Evolutionary conservation across 2,113 vertebrate species (phyloP).

Genomic region (Anguilla japonica): DNA sequence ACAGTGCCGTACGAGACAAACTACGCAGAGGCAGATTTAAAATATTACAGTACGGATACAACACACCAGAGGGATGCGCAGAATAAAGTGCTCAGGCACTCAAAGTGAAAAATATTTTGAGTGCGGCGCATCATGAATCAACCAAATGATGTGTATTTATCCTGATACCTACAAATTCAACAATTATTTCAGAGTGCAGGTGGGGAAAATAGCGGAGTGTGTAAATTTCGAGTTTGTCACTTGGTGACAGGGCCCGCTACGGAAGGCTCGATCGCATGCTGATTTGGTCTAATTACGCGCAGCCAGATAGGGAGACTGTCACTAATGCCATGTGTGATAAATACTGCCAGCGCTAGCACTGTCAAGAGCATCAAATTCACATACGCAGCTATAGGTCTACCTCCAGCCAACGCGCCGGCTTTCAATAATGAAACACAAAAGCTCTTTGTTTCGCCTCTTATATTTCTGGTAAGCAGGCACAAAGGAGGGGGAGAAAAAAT

Average conservation of each 20-base stretch:
- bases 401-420: conserved; percentile 57
- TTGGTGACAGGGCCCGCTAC: conserved; percentile 75
- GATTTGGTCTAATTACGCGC: conserved; percentile 80
- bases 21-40: neutral
- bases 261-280: conserved; percentile 72
- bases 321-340: conserved; percentile 75
- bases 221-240: conserved; percentile 77
- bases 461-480: conserved; percentile 36
- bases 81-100: conserved; percentile 37
- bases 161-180: conserved; percentile 71
- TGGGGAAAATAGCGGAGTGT: conserved; percentile 59
- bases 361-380: conserved; percentile 70
- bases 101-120: conserved; percentile 49
- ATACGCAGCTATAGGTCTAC: conserved; percentile 53
- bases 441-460: conserved; percentile 62
- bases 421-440: conserved; percentile 63
- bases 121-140: conserved; percentile 58
- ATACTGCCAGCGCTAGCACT: conserved; percentile 72
- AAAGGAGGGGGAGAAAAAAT: conserved; percentile 10
- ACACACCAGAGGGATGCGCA: neutral
- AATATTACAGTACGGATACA: neutral
- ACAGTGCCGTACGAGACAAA: neutral
- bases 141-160: conserved; percentile 57
- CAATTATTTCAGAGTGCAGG: conserved; percentile 70
- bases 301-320: conserved; percentile 74